These are phyloP conservation scores for Aleiodes sp. DNA, from an alignment of 1,140 invertebrate genomes.

Conservation along the genomic window DNA sequence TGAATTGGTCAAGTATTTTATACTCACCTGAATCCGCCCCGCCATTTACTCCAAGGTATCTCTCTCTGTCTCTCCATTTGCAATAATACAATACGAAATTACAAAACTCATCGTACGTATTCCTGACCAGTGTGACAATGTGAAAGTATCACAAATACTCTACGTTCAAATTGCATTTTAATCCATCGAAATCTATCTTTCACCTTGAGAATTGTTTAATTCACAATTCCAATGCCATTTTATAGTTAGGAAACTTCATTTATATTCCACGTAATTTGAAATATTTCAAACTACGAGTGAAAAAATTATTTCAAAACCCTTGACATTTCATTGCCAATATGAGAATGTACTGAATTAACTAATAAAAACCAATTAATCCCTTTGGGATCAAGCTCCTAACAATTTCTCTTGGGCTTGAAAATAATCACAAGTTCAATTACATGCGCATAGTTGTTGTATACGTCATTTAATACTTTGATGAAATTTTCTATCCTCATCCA, in stretches of 20 bases:
- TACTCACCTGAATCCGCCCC: slow-evolving; percentile 39
- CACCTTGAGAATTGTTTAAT: not conserved
- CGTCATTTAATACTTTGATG: too few species aligned
- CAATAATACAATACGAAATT: slow-evolving; percentile 22
- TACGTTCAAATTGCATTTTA: not conserved
- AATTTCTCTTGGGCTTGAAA: too few species aligned
- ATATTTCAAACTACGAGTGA: too few species aligned
- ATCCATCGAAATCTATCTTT: not conserved
- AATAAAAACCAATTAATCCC: too few species aligned
- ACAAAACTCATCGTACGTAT: slow-evolving; percentile 13
- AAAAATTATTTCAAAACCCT: too few species aligned
- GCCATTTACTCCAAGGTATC: slow-evolving; percentile 12
- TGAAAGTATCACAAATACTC: not conserved
- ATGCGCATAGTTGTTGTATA: too few species aligned
- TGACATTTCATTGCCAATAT: too few species aligned
- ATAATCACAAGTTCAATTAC: too few species aligned
- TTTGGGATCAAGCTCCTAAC: too few species aligned
- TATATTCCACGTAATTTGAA: too few species aligned
- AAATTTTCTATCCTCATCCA: not conserved
- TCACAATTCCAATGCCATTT: not conserved
- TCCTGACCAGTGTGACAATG: slow-evolving; percentile 9
- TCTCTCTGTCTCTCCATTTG: not conserved
- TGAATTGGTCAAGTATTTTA: slow-evolving; percentile 39
- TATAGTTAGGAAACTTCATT: too few species aligned
- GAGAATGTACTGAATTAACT: too few species aligned